Percentiles rank a stretch among this genome's conserved stretches.
phyloP scores from a whole-genome alignment of 2,888 invertebrate species.

The Sinodicranocentrus sp. region DNA sequence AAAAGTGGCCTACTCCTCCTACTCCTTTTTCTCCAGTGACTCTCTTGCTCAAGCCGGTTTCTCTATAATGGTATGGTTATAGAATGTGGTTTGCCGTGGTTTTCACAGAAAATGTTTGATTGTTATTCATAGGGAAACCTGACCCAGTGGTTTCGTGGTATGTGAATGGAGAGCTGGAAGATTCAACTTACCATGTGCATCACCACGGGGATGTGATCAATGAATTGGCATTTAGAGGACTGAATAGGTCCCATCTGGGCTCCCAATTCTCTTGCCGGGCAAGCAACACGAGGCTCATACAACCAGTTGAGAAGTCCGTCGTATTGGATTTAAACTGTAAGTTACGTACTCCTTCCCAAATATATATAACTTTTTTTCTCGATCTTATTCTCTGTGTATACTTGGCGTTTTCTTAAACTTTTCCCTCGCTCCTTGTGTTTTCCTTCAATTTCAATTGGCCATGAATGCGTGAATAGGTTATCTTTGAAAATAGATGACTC shows the following conservation, averaged over 20 bases:
- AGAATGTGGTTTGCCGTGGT: slow-evolving; percentile 10
- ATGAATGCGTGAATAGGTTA: slow-evolving; percentile 48
- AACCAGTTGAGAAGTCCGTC: slow-evolving; percentile 75
- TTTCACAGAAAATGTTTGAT: slow-evolving; percentile 64
- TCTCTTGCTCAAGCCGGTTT: slow-evolving; percentile 17
- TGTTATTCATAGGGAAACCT: slow-evolving; percentile 77
- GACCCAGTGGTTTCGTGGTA: slow-evolving; percentile 75
- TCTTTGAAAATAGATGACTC: slow-evolving; percentile 23
- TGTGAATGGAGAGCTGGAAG: slow-evolving; percentile 76
- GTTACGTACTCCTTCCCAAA: slow-evolving; percentile 52
- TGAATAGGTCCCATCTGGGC: slow-evolving; percentile 76
- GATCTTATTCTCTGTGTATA: not conserved
- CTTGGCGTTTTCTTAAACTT: slow-evolving; percentile 9
- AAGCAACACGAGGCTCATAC: slow-evolving; percentile 75
- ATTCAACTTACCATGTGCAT: slow-evolving; percentile 75
- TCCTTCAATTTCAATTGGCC: slow-evolving; percentile 44
- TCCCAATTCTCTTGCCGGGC: slow-evolving; percentile 76
- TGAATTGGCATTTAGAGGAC: slow-evolving; percentile 74
- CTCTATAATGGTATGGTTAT: not conserved
- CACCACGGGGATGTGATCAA: slow-evolving; percentile 75
- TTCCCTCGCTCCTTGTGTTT: slow-evolving; percentile 19
- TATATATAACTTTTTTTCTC: slow-evolving; percentile 17
- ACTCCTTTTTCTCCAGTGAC: slow-evolving; percentile 16
- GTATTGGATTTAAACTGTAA: slow-evolving; percentile 76
- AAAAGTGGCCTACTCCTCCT: slow-evolving; percentile 44